These are phyloP conservation scores for Pseudomyrmex concolor DNA, from an alignment of 1,140 invertebrate species.

Conservation along the genomic window DNA sequence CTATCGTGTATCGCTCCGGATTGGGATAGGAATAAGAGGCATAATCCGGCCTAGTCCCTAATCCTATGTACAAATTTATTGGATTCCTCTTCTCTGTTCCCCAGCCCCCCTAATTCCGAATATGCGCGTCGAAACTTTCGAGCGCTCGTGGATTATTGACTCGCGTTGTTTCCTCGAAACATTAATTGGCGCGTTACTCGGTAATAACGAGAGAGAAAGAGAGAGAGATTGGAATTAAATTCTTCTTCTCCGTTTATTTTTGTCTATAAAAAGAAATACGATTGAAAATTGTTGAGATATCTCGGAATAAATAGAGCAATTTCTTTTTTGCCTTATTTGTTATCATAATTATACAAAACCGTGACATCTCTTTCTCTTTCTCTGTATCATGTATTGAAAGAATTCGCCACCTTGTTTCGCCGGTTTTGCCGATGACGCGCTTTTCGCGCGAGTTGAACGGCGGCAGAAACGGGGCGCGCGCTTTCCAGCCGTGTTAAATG, in stretches of 20 bases:
- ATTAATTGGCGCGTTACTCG: constrained; percentile 11
- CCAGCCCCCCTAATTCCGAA: constrained; percentile 60
- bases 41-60: constrained; percentile 70
- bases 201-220: neutral
- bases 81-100: constrained; percentile 49
- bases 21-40: constrained; percentile 56
- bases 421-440: constrained; percentile 44
- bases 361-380: neutral
- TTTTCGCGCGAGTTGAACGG: constrained; percentile 29
- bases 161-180: neutral
- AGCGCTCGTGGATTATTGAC: constrained; percentile 46
- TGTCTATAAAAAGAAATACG: neutral
- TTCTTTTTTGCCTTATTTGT: neutral
- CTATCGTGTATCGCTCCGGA: constrained; percentile 53
- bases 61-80: constrained; percentile 71
- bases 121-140: constrained; percentile 61
- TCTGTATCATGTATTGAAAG: constrained; percentile 20
- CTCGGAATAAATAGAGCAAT: constrained; percentile 9
- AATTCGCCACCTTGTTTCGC: neutral
- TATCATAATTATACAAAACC: constrained; percentile 5
- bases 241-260: too few relatives aligned
- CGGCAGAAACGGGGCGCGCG: constrained; percentile 40
- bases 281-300: constrained; percentile 13
- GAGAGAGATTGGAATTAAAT: neutral
- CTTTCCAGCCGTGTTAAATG: constrained; percentile 67